These are phyloP conservation scores for Polyergus mexicanus DNA, from an alignment of 1,140 invertebrate species.

Conservation along the genomic window DNA sequence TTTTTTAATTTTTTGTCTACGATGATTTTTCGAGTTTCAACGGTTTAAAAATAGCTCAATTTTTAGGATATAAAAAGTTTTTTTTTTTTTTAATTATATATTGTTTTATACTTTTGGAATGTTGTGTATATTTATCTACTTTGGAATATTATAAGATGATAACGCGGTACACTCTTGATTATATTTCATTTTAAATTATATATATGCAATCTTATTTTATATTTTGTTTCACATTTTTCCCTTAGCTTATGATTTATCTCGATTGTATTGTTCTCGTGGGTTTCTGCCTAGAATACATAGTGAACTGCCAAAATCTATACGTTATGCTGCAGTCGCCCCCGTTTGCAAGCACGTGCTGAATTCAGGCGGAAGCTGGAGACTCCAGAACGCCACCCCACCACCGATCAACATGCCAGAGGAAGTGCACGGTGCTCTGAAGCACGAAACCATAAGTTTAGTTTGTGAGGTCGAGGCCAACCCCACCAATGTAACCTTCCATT, in stretches of 20 bases:
- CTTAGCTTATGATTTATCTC: not conserved
- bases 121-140: not conserved
- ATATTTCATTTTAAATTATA: not conserved
- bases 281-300: slow-evolving; percentile 13
- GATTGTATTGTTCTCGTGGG: slow-evolving; percentile 16
- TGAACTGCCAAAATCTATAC: slow-evolving; percentile 41
- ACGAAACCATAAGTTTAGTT: slow-evolving; percentile 88
- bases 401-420: slow-evolving; percentile 82
- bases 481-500: slow-evolving; percentile 87
- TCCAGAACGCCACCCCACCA: slow-evolving; percentile 73
- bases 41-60: no score
- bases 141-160: not conserved
- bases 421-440: slow-evolving; percentile 87
- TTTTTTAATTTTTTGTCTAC: no score
- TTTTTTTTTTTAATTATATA: no score
- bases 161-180: not conserved
- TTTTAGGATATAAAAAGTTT: no score
- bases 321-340: slow-evolving; percentile 86
- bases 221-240: slow-evolving; percentile 7
- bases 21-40: no score
- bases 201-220: not conserved
- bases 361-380: slow-evolving; percentile 62
- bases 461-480: slow-evolving; percentile 90
- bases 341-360: slow-evolving; percentile 86
- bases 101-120: not conserved